Evolutionary conservation across 37 sponge, comb jelly and placozoan genomes (phyloP).

Genomic region (Lycopodina hypogea): DNA sequence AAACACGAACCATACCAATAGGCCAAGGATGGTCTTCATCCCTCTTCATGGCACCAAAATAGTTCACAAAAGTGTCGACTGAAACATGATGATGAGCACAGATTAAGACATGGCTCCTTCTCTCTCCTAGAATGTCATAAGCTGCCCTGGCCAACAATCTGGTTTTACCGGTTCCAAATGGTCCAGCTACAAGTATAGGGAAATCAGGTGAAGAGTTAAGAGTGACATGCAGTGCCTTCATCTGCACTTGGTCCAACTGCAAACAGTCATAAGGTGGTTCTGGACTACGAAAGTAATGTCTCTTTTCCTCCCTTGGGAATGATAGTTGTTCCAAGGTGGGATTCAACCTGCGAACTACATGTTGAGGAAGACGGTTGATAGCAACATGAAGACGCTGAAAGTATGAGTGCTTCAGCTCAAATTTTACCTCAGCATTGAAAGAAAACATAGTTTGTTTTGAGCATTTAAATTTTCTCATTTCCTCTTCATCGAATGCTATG

Average conservation of each 20-base stretch:
- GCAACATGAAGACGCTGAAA: constrained; percentile 42
- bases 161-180: constrained; percentile 81
- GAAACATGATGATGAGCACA: constrained; percentile 65
- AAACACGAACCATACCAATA: background rate
- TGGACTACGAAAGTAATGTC: background rate
- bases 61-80: constrained; percentile 62
- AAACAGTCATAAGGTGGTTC: background rate
- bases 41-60: constrained; percentile 41
- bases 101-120: constrained; percentile 32
- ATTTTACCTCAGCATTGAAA: constrained; percentile 16
- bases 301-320: background rate
- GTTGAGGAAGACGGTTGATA: background rate
- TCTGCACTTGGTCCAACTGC: constrained; percentile 29
- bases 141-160: constrained; percentile 62
- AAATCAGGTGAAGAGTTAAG: constrained; percentile 16
- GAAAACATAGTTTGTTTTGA: background rate
- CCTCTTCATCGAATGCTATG: background rate
- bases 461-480: background rate
- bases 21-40: background rate
- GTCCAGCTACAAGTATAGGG: constrained; percentile 49
- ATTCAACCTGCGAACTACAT: constrained; percentile 8
- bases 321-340: constrained; percentile 3
- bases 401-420: constrained; percentile 53
- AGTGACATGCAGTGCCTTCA: constrained; percentile 23
- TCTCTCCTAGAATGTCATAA: constrained; percentile 32